Conservation (phyloP, 2,888 invertebrate genomes). For the Chelonus formosanus region DNA sequence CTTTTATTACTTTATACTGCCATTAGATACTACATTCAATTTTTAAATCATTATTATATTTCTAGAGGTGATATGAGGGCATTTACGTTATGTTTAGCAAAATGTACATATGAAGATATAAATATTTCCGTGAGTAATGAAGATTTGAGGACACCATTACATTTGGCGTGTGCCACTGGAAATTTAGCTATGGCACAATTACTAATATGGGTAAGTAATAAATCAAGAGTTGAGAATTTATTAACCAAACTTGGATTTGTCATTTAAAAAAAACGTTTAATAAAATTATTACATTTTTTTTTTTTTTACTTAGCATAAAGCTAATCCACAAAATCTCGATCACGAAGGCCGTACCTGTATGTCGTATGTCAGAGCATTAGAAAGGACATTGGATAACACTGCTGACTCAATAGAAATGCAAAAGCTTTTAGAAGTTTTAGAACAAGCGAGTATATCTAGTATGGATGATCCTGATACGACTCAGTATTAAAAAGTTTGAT, state of each 20-base stretch:
- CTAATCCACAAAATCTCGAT: conserved; percentile 90
- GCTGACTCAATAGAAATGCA: conserved; percentile 61
- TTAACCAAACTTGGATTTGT: no score
- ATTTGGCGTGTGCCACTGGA: conserved; percentile 89
- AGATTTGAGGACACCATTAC: conserved; percentile 83
- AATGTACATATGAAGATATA: conserved; percentile 75
- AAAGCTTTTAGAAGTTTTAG: conserved; percentile 58
- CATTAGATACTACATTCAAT: no score
- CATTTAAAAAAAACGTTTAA: no score
- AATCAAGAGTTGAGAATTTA: no score
- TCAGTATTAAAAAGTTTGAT: conserved; percentile 54
- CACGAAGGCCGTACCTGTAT: conserved; percentile 85
- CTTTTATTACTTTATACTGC: no score
- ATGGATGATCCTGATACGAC: conserved; percentile 56
- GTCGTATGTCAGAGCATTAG: conserved; percentile 76
- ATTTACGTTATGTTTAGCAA: conserved; percentile 73
- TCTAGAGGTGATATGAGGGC: conserved; percentile 74
- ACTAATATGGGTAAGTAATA: conserved; percentile 82
- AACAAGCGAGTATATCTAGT: conserved; percentile 58
- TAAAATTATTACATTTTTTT: no score
- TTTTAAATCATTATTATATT: background rate
- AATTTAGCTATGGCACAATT: conserved; percentile 91
- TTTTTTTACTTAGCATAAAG: conserved; percentile 79
- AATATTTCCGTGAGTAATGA: conserved; percentile 79
- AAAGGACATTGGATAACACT: conserved; percentile 58